Evolutionary conservation across 2,888 invertebrate genomes (phyloP), one percentile per base, ranked within the genome.

Genomic region (Glyphotaelius pellucidus): DNA sequence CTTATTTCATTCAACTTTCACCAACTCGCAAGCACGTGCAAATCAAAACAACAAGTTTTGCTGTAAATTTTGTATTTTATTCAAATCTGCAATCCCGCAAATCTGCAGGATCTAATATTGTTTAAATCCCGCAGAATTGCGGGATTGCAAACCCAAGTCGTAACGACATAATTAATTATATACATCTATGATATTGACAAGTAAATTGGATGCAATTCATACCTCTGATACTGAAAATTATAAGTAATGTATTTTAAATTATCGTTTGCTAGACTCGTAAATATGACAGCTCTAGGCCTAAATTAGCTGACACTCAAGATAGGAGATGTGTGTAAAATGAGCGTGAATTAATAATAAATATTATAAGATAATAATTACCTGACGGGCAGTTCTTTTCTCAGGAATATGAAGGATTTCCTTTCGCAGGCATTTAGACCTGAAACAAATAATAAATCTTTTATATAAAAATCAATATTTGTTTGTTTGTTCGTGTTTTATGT

Each of bases 381-480:
- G n/a, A 99, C 99, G 14, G 99, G 99, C 92, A 99, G 96, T 95
- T 99, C 99, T 95, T 99, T 99, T 92, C 99, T 97, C 9, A 99
- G 97, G 95, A 99, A 99, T 94, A 98, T 96, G 95, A 97, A 99
- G 0, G 99, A 99, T 94, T 98, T 98, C 94, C 97, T 97, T 95
- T 99, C 98, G 94, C 98, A 98, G 31, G 98, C 98, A 95, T 98
- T 98, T 94, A 98, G 95, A 94, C 99, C 99, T 99, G 96, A 79
- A 97, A 97, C 94, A 94, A 95, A 93, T 93, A 92, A 92, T 93
- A 93, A 90, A 90, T n/a, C n/a, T n/a, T n/a, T n/a, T n/a, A n/a
- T n/a, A n/a, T n/a, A n/a, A n/a, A n/a, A n/a, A n/a, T n/a, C n/a
- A n/a, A n/a, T n/a, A n/a, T n/a, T n/a, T n/a, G n/a, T n/a, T n/a